phyloP scores from a whole-genome alignment of 2,797 vertebrate species.

The Melanitta fusca region DNA sequence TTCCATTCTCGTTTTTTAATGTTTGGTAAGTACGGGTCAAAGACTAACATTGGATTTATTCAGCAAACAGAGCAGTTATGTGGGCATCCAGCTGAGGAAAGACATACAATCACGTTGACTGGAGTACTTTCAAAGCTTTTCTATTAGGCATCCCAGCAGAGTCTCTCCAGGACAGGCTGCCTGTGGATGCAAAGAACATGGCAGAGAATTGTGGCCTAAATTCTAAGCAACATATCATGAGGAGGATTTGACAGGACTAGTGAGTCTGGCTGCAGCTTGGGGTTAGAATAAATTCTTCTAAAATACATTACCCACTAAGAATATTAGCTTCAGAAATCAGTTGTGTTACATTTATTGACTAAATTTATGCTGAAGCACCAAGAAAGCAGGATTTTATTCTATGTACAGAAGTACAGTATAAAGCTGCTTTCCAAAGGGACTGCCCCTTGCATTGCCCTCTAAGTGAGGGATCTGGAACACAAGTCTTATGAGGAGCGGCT shows the following conservation, averaged over 20 bases:
- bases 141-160: background rate
- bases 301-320: background rate
- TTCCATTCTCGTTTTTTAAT: background rate
- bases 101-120: background rate
- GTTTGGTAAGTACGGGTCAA: background rate
- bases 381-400: background rate
- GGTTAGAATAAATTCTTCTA: background rate
- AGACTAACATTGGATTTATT: background rate
- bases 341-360: background rate
- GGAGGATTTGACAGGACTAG: background rate
- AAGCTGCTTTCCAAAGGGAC: background rate
- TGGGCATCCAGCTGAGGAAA: background rate
- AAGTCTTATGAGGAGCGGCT: too few species aligned
- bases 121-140: background rate
- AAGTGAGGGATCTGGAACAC: too few species aligned
- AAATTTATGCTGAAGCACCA: background rate
- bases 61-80: background rate
- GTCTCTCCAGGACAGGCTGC: background rate
- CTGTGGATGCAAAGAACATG: background rate
- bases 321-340: background rate
- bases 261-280: background rate
- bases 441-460: background rate
- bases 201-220: background rate
- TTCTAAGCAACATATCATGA: background rate
- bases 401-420: background rate